phyloP scores from a whole-genome alignment of 2,113 vertebrate genomes.

The Aegithalos caudatus region DNA sequence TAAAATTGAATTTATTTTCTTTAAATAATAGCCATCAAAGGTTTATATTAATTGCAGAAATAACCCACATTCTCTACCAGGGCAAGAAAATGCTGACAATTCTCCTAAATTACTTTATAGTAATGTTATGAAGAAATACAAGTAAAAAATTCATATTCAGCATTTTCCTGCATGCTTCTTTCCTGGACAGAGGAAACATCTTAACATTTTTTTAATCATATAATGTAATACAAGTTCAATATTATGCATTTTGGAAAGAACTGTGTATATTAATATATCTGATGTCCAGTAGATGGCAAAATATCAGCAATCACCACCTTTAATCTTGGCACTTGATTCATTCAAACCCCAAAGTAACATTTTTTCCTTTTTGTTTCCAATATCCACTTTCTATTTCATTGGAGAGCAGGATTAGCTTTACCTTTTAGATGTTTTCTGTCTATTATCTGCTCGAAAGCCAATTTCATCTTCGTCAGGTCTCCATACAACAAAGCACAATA shows the following conservation, averaged over 20 bases:
- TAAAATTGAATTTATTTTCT: neutral
- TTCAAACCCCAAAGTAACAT: neutral
- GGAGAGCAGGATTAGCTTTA: neutral
- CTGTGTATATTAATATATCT: neutral
- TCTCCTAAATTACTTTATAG: neutral
- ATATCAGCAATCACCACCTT: neutral
- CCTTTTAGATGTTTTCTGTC: constrained; percentile 35
- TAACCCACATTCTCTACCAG: neutral
- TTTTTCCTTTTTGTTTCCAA: neutral
- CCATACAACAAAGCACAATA: neutral
- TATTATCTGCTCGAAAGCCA: neutral
- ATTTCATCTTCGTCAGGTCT: constrained; percentile 45
- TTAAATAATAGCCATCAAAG: neutral
- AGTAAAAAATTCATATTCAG: neutral
- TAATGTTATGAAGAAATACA: neutral
- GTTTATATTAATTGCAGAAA: neutral
- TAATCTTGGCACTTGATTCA: neutral
- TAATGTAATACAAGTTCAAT: neutral
- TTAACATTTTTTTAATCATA: neutral
- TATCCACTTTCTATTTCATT: neutral
- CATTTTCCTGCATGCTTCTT: neutral
- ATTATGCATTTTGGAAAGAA: neutral
- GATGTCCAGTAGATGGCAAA: constrained; percentile 45
- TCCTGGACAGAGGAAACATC: neutral
- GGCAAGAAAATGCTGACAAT: neutral